Percentiles rank a stretch among this genome's conserved stretches.
Evolutionary conservation across 1,140 invertebrate genomes (phyloP).

Genomic region (Paraescarpia echinospica): DNA sequence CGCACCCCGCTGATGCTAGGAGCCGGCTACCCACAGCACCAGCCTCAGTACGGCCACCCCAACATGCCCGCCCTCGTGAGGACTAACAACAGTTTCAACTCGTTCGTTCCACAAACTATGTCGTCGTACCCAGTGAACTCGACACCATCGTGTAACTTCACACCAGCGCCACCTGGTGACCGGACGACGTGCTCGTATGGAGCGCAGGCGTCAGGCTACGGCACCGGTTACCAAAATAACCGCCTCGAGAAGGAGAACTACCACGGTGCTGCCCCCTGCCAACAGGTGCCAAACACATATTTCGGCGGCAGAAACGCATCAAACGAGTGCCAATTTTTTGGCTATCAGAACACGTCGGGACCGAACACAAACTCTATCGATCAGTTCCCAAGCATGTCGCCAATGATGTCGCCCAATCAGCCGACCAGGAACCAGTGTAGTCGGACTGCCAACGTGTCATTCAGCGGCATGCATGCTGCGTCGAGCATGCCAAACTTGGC

Average conservation of each 20-base stretch:
- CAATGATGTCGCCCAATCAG: background rate
- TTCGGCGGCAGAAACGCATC: background rate
- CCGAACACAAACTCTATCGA: background rate
- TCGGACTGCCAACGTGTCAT: background rate
- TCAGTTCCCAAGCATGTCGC: background rate
- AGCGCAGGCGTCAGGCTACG: background rate
- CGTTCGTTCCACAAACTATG: background rate
- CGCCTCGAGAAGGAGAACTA: background rate
- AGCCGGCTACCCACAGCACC: background rate
- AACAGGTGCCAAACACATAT: background rate
- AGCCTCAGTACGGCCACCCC: background rate
- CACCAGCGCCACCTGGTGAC: background rate
- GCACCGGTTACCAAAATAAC: background rate
- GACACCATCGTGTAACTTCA: background rate
- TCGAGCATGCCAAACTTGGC: background rate
- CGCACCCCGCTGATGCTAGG: background rate
- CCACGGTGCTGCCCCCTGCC: background rate
- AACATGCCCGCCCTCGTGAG: conserved; percentile 15
- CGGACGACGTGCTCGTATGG: background rate
- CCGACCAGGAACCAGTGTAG: background rate
- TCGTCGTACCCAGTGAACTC: background rate
- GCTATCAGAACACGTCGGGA: background rate
- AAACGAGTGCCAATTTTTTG: background rate
- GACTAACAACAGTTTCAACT: conserved; percentile 5
- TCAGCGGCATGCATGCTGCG: background rate